Base-by-base conservation (phyloP, 2,797 vertebrate genomes). In the Taeniopygia guttata region DNA sequence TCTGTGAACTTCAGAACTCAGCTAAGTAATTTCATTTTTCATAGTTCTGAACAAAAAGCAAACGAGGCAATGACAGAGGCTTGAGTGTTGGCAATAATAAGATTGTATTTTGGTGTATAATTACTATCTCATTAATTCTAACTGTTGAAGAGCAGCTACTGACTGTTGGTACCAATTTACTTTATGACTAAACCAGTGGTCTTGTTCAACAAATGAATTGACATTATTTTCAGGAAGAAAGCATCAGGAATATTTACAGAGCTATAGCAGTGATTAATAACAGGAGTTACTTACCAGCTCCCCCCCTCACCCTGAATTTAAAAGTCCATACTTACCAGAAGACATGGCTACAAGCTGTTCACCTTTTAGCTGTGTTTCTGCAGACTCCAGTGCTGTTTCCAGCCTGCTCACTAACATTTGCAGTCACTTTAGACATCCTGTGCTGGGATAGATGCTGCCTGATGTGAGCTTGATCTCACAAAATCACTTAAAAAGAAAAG, bases 251-350 rank as follows among this genome's bases (percentile, higher is more conserved):
- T 63, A 83, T 94, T 94, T 91, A 38, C 67, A 51, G 80, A 55
- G 66, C 86, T 68, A 17, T 9, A 94, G 69, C 70, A 59, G 16
- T 56, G 79, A 84, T 88, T 84, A 84, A 64, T 34, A 79, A 4
- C 70, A 89, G 70, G 13, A 70, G 32, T 38, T 49, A 54, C 72
- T 72, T 73, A 72, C 51, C 68, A 84, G 62, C 78, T 76, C 68
- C 56, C 95, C 42, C 51, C n/a, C n/a, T n/a, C 46, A 16, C 20
- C 40, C 88, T 12, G 3, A 91, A 84, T 40, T 59, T 81, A 95
- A 89, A 95, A 89, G 79, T 75, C 85, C 87, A 93, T 80, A 97
- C 97, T 98, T 97, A 98, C 98, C 97, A 76, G 93, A 74, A 81
- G 92, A 30, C 74, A 56, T 8, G 90, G 64, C 51, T 63, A 63